Evolutionary conservation across 2,888 invertebrate genomes (phyloP), one percentile per base, ranked within the genome.

Genomic region (Exephanes ischioxanthus): DNA sequence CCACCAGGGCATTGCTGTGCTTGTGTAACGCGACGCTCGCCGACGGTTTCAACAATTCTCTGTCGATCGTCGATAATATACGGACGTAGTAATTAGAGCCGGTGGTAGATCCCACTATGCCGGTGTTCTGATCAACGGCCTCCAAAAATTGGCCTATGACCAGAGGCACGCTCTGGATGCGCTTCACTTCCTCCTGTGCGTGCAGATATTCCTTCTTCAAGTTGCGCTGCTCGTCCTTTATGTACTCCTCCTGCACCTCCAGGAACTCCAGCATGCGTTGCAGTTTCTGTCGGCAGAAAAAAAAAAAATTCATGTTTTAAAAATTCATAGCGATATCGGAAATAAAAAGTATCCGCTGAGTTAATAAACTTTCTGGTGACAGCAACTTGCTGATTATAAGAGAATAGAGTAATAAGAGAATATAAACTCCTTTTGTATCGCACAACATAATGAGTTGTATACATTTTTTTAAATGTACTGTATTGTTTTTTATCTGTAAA

Each of bases 81-180:
- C 99, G 96, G 16, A 99, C 99, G 95, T 99, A 99, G 94, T 99
- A 99, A 95, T 99, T 99, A 0, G 99, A 99, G 45, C 99, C 99
- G 53, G 99, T 99, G 26, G 99, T 99, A 70, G 99, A 99, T 70
- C 99, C 99, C 85, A 99, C 99, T 94, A 99, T 99, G 85, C 99
- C 99, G 88, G 99, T 99, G 93, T 99, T 99, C 94, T 99, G 99
- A 94, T 99, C 99, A 53, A 99, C 99, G 85, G 99, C 99, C 95
- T 99, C 99, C 89, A 99, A 95, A 94, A 99, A 99, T 94, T 99
- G 99, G 1, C 99, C 99, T 93, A 99, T 99, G 0, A 99, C 99
- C 77, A 99, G 95, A 1, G 99, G 99, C 30, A 99, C 99, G 86
- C 99, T 99, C 93, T 99, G 99, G 92, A 99, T 99, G 63, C 99